phyloP scores from a whole-genome alignment of 2,113 vertebrate genomes.

The Erinaceus europaeus region DNA sequence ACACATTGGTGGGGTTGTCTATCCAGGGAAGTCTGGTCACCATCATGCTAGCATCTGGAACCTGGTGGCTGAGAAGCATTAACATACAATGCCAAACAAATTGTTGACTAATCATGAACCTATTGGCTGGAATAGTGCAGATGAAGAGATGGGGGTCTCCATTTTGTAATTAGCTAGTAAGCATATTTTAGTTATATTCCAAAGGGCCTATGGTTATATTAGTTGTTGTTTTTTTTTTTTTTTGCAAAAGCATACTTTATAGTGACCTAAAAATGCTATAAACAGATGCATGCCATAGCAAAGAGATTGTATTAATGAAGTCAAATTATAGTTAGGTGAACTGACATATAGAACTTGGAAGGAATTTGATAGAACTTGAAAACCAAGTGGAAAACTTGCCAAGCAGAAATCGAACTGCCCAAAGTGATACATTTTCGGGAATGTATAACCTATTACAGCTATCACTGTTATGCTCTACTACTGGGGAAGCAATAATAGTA shows the following conservation, averaged over 20 bases:
- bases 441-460: background rate
- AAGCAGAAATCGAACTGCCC: background rate
- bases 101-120: no score
- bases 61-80: no score
- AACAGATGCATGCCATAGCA: background rate
- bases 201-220: no score
- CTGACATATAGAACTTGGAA: background rate
- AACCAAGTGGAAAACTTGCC: background rate
- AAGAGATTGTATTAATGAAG: background rate
- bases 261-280: background rate
- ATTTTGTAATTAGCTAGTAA: no score
- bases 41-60: no score
- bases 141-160: no score
- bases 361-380: conserved; percentile 25
- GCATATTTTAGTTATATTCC: no score
- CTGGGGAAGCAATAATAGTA: background rate
- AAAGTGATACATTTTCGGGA: conserved; percentile 28
- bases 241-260: background rate
- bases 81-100: no score
- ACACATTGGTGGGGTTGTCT: no score
- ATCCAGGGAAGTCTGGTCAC: no score
- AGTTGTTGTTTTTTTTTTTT: no score
- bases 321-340: background rate
- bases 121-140: no score
- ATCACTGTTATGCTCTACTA: background rate